These are phyloP conservation scores for Acanthochromis polyacanthus DNA, from an alignment of 2,113 vertebrate genomes.

Conservation along the genomic window DNA sequence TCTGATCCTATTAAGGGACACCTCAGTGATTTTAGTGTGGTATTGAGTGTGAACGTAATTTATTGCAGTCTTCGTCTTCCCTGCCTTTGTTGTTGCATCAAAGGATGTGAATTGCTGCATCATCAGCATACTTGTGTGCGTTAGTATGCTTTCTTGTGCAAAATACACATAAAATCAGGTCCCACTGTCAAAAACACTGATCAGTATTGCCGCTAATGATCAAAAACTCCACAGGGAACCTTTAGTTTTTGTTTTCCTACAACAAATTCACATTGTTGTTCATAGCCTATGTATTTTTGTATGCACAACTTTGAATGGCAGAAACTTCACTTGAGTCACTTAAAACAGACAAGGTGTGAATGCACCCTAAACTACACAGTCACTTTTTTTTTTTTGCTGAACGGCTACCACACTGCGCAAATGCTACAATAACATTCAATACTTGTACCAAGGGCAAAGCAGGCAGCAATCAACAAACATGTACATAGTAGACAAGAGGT, in stretches of 20 bases:
- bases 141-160: neutral
- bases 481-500: conserved; percentile 41
- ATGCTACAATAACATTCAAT: conserved; percentile 22
- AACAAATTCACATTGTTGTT: neutral
- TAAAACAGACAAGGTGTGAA: conserved; percentile 36
- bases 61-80: too few species aligned
- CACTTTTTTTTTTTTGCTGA: conserved; percentile 6
- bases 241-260: neutral
- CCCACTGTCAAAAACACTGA: neutral
- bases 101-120: neutral
- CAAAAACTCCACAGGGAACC: neutral
- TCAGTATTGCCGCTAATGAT: neutral
- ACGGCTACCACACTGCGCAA: conserved; percentile 29
- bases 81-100: too few species aligned
- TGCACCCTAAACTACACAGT: conserved; percentile 56
- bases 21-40: neutral
- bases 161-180: neutral
- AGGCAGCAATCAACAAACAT: conserved; percentile 81
- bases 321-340: neutral
- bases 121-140: neutral
- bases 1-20: neutral
- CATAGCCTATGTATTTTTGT: neutral
- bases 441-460: conserved; percentile 46
- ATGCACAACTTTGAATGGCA: neutral
- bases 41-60: neutral